Evolutionary conservation across 2,797 vertebrate species (phyloP).

Genomic region (Petrocephalus sullivani): DNA sequence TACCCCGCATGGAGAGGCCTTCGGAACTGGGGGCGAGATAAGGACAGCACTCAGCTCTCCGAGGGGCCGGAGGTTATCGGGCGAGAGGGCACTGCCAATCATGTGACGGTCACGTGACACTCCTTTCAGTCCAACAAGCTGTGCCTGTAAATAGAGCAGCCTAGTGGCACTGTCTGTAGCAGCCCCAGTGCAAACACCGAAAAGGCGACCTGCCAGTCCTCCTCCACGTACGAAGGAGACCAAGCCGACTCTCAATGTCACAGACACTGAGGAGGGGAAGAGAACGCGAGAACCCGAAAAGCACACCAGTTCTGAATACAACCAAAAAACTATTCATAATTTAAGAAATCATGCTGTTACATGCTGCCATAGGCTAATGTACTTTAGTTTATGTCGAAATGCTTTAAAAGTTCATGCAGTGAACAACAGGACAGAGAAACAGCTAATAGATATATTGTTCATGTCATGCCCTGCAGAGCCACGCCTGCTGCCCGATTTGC

Average conservation of each 20-base stretch:
- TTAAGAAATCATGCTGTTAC: background rate
- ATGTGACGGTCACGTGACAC: background rate
- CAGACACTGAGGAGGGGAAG: background rate
- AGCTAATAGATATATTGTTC: too few relatives aligned
- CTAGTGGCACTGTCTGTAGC: background rate
- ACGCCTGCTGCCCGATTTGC: too few relatives aligned
- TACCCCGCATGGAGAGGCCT: background rate
- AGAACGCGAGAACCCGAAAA: background rate
- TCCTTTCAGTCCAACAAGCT: background rate
- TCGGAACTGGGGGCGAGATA: background rate
- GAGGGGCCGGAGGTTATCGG: background rate
- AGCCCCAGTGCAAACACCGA: background rate
- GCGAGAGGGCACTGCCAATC: background rate
- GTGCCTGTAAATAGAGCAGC: background rate
- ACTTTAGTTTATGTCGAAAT: too few relatives aligned
- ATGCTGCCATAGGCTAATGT: too few relatives aligned
- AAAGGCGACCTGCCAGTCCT: background rate
- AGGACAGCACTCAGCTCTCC: background rate
- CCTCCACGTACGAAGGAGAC: background rate
- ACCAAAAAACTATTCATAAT: background rate
- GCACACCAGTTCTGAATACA: background rate
- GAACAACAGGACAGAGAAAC: too few relatives aligned
- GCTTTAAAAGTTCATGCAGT: too few relatives aligned
- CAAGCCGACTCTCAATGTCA: background rate
- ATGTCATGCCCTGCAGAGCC: too few relatives aligned